Base-by-base conservation (phyloP, 2,888 invertebrate species). In the Ferrisia virgata region DNA sequence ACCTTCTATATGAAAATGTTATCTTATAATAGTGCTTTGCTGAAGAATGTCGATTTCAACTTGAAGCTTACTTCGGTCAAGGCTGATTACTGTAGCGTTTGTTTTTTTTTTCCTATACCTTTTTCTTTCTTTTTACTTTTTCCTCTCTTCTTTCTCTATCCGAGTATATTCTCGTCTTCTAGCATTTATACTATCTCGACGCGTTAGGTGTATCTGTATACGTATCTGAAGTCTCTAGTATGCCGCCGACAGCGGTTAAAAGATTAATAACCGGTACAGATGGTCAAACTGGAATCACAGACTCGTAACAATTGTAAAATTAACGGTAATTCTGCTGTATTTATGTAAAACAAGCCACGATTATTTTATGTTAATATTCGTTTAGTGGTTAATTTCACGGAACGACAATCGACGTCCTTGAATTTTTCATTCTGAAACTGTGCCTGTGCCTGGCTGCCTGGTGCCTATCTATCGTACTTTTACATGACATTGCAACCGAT, bases 1-100 rank as follows among this genome's bases (percentile, higher is more conserved):
- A 83, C 83, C 83, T 83, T 83, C 76, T 83, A 40, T 72, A n/a
- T n/a, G n/a, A n/a, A 40, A 64, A 83, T 83, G 72, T 47, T 83
- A 72, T 43, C 36, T 28, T n/a, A n/a, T n/a, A n/a, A n/a, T 83
- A 43, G 39, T 76, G 76, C 76, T 76, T 83, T 83, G 31, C 72
- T 72, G 31, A 83, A 72, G 83, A 83, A 83, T 83, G 83, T 83
- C 43, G 72, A 83, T 69, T 83, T 83, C 36, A 72, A 43, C 76
- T 72, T 31, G 83, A 69, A 72, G 83, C 76, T 83, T 53, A 39
- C 82, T 83, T 83, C 83, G 83, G 83, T 83, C 83, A 83, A 83
- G 83, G 83, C 83, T 83, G 83, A 72, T 83, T 64, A 40, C 76
- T 72, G 83, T 83, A 76, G 39, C 43, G 43, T 39, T 69, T 69